phyloP scores from a whole-genome alignment of 1,140 invertebrate species.

The Riptortus pedestris region DNA sequence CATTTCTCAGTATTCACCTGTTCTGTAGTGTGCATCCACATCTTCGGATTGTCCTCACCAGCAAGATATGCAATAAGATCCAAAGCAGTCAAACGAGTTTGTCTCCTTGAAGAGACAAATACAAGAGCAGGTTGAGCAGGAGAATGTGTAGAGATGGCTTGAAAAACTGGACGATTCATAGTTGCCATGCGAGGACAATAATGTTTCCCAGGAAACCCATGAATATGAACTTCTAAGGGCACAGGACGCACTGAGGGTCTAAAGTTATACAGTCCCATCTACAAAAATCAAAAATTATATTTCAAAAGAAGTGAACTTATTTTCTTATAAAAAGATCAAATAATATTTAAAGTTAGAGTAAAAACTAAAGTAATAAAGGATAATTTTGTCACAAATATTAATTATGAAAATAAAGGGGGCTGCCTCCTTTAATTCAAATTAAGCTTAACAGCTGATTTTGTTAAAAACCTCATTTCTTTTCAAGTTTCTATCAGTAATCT shows the following conservation, averaged over 20 bases:
- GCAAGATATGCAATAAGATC: slow-evolving; percentile 91
- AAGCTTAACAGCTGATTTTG: too few relatives aligned
- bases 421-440: too few relatives aligned
- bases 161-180: slow-evolving; percentile 98
- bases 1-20: too few relatives aligned
- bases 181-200: slow-evolving; percentile 99
- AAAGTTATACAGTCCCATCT: slow-evolving; percentile 94
- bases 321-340: too few relatives aligned
- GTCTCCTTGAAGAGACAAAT: slow-evolving; percentile 95
- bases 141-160: slow-evolving; percentile 87
- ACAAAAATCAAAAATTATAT: slow-evolving; percentile 26
- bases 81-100: slow-evolving; percentile 91
- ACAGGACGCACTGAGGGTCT: slow-evolving; percentile 94
- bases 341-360: slow-evolving; percentile 21
- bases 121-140: slow-evolving; percentile 81
- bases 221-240: slow-evolving; percentile 89
- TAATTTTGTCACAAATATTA: slow-evolving; percentile 1
- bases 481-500: too few relatives aligned
- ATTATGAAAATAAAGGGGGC: too few relatives aligned
- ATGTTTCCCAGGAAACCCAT: slow-evolving; percentile 89
- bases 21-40: slow-evolving; percentile 86
- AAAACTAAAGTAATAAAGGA: slow-evolving; percentile 14
- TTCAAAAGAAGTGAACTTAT: too few relatives aligned
- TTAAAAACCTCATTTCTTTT: too few relatives aligned
- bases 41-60: slow-evolving; percentile 82